phyloP scores from a whole-genome alignment of 2,113 vertebrate genomes.

The Carassius gibelio region DNA sequence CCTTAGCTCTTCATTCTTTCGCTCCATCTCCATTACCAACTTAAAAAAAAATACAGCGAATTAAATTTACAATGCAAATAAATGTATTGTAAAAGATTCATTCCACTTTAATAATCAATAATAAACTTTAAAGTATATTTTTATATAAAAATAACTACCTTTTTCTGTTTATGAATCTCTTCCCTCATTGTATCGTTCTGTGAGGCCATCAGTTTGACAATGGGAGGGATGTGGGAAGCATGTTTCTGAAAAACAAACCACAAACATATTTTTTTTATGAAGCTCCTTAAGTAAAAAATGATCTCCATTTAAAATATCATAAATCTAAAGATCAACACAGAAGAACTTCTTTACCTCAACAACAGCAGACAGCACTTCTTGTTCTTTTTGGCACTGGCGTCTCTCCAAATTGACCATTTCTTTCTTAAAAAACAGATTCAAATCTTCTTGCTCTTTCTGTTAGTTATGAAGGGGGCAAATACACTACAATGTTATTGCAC shows the following conservation, averaged over 20 bases:
- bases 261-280: background rate
- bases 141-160: constrained; percentile 12
- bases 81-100: background rate
- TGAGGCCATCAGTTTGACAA: constrained; percentile 33
- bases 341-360: constrained; percentile 37
- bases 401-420: constrained; percentile 44
- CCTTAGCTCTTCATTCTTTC: constrained; percentile 36
- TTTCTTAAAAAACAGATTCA: constrained; percentile 41
- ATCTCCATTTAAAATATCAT: background rate
- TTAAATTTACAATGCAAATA: background rate
- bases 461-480: background rate
- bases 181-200: constrained; percentile 49
- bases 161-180: constrained; percentile 50
- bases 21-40: constrained; percentile 54
- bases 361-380: constrained; percentile 39
- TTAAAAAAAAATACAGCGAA: constrained; percentile 7
- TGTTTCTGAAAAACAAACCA: constrained; percentile 46
- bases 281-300: background rate
- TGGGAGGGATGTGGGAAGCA: constrained; percentile 30
- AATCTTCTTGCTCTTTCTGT: constrained; percentile 48
- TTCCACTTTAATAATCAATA: background rate
- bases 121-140: background rate
- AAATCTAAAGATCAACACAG: background rate
- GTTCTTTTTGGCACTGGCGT: constrained; percentile 11
- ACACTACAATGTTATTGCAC: background rate